Evolutionary conservation across 2,888 invertebrate species (phyloP).

Genomic region (Watsonalla binaria): DNA sequence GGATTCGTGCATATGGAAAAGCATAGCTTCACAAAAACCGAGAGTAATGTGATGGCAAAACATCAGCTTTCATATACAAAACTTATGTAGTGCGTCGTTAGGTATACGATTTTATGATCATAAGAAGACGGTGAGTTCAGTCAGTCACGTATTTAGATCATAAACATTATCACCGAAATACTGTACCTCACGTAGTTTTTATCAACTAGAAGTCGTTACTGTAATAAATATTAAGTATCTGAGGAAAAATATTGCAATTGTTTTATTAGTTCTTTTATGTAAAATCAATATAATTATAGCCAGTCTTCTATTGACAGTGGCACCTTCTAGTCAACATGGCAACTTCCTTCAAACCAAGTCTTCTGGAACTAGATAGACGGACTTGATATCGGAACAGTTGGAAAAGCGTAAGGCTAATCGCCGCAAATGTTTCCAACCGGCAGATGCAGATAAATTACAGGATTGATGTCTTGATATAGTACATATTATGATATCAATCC

Average conservation of each 20-base stretch:
- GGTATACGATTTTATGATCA: no score
- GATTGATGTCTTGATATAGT: no score
- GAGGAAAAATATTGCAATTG: no score
- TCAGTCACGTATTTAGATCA: not conserved
- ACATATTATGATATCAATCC: slow-evolving; percentile 33
- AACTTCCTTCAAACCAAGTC: not conserved
- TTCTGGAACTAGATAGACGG: slow-evolving; percentile 10
- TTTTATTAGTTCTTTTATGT: no score
- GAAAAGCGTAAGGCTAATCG: slow-evolving; percentile 32
- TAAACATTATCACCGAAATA: not conserved
- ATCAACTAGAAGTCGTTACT: not conserved
- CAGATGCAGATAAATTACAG: slow-evolving; percentile 22
- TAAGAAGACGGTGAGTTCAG: not conserved
- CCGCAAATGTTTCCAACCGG: slow-evolving; percentile 35
- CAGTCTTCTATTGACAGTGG: no score
- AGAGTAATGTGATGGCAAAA: no score
- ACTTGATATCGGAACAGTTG: slow-evolving; percentile 34
- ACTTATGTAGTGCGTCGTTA: no score
- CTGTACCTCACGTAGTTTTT: not conserved
- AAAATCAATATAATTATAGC: no score
- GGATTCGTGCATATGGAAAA: no score
- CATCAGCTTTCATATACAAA: no score
- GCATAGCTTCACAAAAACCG: no score
- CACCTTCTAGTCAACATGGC: no score
- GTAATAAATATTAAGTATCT: not conserved